Base-by-base conservation (phyloP, 2,797 vertebrate species). In the Epinephelus malabaricus region DNA sequence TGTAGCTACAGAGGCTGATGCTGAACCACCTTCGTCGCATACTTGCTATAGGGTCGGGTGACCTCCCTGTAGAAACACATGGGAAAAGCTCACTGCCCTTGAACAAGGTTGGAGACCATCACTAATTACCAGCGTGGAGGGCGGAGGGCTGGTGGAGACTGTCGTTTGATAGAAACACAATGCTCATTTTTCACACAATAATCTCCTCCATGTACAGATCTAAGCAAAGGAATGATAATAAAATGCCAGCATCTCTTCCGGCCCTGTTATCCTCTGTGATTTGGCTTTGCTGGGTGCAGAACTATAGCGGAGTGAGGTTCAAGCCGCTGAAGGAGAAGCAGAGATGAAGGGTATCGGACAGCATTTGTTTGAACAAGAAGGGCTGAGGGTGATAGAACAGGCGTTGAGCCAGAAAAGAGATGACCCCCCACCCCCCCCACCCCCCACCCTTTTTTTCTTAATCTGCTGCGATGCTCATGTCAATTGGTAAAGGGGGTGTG, bases 401-500 rank as follows among this genome's bases (percentile, higher is more conserved):
- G 65, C 73, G 30, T 10, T 60, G 82, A 86, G 73, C 71, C 50
- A 78, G 82, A 84, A 84, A 82, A 47, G 59, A 79, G 84, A 90
- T 83, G 84, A 76, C 79, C 78, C 84, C 54, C 67, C 49, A 83
- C 54, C 69, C 67, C 49, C 84, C 54, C 69, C 49, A 83, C 54
- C 21, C 69, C 49, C 84, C 54, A 67, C 49, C 2, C 23, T 58
- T 56, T 67, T 80, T 76, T 83, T 90, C 76, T 88, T 94, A 94
- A 95, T 94, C 93, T 94, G 79, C 83, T 18, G 59, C 18, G 38
- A 90, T 82, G 86, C 83, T 88, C 63, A 45, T 92, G 90, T 92
- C 94, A 93, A 90, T 92, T 89, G 92, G 73, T 85, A 86, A 91
- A 89, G 83, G 91, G 89, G 85, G 83, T 87, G 89, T 87, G 88